Evolutionary conservation across 1,140 invertebrate species (phyloP).

Genomic region (Drosophila burlai): DNA sequence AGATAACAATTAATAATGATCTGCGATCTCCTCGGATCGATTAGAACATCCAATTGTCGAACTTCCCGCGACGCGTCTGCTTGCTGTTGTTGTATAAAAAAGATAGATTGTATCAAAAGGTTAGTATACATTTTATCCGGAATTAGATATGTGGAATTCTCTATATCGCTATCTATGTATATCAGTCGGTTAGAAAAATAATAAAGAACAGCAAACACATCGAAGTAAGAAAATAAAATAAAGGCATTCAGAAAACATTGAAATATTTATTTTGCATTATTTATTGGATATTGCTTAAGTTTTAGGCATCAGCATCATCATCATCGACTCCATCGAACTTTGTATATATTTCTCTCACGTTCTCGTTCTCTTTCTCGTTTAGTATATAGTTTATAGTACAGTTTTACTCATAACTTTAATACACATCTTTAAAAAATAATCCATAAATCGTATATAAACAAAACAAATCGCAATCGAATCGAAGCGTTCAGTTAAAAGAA

Average conservation of each 20-base stretch:
- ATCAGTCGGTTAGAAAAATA: conserved; percentile 11
- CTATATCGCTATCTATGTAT: conserved; percentile 38
- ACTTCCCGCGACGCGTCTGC: conserved; percentile 77
- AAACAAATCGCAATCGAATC: conserved; percentile 76
- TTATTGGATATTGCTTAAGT: conserved; percentile 67
- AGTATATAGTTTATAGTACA: conserved; percentile 69
- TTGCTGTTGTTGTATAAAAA: conserved; percentile 63
- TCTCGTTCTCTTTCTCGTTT: conserved; percentile 18
- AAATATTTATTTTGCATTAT: conserved; percentile 77
- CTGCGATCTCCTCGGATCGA: conserved; percentile 13
- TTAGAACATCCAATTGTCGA: conserved; percentile 84
- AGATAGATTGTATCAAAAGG: conserved; percentile 55
- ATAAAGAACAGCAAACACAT: conserved; percentile 24
- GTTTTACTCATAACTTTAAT: conserved; percentile 77
- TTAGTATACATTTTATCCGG: conserved; percentile 30
- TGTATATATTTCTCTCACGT: conserved; percentile 35
- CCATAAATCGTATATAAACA: conserved; percentile 75
- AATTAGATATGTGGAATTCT: conserved; percentile 41
- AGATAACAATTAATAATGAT: conserved; percentile 18
- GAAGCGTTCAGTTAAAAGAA: conserved; percentile 69
- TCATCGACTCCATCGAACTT: conserved; percentile 63
- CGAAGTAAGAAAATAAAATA: conserved; percentile 32
- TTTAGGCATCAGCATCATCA: conserved; percentile 53
- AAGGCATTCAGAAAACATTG: conserved; percentile 53
- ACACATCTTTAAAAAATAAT: conserved; percentile 79